Base-by-base conservation (phyloP, 2,797 vertebrate genomes). In the Amniataba percoides region DNA sequence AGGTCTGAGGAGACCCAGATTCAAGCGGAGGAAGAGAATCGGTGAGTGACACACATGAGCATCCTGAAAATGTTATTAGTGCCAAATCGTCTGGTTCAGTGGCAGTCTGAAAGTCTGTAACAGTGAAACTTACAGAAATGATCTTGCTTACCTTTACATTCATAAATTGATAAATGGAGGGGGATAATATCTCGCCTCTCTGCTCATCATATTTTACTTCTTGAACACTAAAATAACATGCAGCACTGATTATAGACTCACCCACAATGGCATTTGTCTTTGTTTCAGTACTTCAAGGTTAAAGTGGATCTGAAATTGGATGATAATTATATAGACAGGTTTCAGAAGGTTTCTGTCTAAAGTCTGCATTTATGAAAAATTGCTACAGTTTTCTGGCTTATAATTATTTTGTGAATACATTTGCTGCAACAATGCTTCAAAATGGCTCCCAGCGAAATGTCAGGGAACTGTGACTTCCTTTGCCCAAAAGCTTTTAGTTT, bases 1-100 rank as follows among this genome's bases (percentile, higher is more conserved):
- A 93, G 91, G 86, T 76, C 79, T 46, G 94, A 95, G 48, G 95
- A 96, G 34, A 73, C 88, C 43, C 88, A 81, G 45, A 88, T 83
- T 1, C 4, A 93, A 51, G 91, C 70, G 3, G 88, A 87, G 0
- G 84, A 88, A 76, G 94, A 95, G 46, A 94, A 90, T 86, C 94
- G 85, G 97, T 98, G 93, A 84, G 93, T 90, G 5, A n/a, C 7
- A 7, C 13, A 15, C 43, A 55, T 5, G 4, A 40, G 2, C 9
- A n/a, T 25, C 5, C n/a, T 14, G n/a, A 52, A 58, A 51, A 15
- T 19, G 1, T 55, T 11, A 64, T 18, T 0, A 8, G 5, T 19
- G 14, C 10, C 40, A 55, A 16, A 53, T 58, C 4, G 31, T 9
- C 34, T 52, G 25, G 12, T 34, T 19, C 7, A 61, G 36, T 21